A percentile compares a stretch with the other conserved stretches of the same genome.
Evolutionary conservation across 53 echinoderm and acorn worm genomes (phyloP).

Genomic region (Luidia sarsii): DNA sequence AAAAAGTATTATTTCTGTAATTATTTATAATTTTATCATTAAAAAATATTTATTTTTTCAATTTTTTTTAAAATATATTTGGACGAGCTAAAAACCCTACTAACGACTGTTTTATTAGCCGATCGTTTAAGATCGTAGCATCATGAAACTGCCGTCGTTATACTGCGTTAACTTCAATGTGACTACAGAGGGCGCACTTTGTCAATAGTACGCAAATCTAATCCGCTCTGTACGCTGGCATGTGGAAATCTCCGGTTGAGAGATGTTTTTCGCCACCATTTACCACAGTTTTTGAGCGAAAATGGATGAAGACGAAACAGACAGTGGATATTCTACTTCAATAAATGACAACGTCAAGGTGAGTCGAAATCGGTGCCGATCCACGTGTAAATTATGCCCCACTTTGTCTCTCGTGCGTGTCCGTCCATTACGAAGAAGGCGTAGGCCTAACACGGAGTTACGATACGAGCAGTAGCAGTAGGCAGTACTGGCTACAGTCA

Average conservation of each 20-base stretch:
- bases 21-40: too few relatives aligned
- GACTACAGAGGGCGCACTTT: conserved; percentile 31
- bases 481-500: too few relatives aligned
- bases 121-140: background rate
- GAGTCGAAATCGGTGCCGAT: too few relatives aligned
- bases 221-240: background rate
- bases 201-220: background rate
- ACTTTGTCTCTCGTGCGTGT: too few relatives aligned
- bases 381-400: too few relatives aligned
- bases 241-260: background rate
- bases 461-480: too few relatives aligned
- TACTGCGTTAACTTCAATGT: too few relatives aligned
- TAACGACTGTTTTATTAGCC: conserved; percentile 28
- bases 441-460: too few relatives aligned
- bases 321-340: conserved; percentile 95
- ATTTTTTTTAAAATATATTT: background rate
- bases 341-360: conserved; percentile 93
- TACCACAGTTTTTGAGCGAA: conserved; percentile 29
- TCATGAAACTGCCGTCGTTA: conserved; percentile 18
- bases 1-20: background rate
- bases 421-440: too few relatives aligned
- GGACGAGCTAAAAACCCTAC: conserved; percentile 1
- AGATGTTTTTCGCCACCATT: background rate
- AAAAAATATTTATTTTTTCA: too few relatives aligned
- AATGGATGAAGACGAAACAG: conserved; percentile 98